Conservation (phyloP, 2,113 vertebrate genomes). For the Dermatemys mawii region DNA sequence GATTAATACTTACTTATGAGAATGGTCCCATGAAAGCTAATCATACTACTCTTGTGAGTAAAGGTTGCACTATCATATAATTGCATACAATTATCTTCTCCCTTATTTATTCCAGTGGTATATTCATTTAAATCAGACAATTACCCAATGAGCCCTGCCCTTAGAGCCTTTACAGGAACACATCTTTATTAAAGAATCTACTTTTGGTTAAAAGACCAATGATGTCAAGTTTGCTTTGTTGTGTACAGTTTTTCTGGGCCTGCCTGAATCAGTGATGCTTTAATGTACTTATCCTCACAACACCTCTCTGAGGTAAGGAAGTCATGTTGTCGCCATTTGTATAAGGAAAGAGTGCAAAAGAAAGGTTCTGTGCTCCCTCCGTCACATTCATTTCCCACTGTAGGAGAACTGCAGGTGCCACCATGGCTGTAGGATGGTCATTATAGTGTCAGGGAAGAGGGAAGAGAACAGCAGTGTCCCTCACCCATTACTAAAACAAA, state of each 20-base stretch:
- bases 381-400: neutral
- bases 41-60: neutral
- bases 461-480: neutral
- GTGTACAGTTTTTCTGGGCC: neutral
- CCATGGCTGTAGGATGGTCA: neutral
- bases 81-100: constrained; percentile 8
- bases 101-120: neutral
- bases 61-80: constrained; percentile 17
- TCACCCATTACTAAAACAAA: neutral
- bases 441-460: neutral
- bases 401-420: neutral
- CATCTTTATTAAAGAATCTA: neutral
- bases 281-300: neutral
- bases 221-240: neutral
- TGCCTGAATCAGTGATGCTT: neutral
- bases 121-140: neutral
- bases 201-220: neutral
- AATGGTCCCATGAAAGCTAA: constrained; percentile 61
- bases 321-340: neutral
- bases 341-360: neutral
- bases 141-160: constrained; percentile 2
- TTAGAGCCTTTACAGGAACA: neutral
- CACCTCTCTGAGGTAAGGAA: neutral
- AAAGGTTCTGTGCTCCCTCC: neutral
- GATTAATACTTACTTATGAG: constrained; percentile 62